Evolutionary conservation across 2,113 vertebrate species (phyloP).

Genomic region (Sardina pilchardus): DNA sequence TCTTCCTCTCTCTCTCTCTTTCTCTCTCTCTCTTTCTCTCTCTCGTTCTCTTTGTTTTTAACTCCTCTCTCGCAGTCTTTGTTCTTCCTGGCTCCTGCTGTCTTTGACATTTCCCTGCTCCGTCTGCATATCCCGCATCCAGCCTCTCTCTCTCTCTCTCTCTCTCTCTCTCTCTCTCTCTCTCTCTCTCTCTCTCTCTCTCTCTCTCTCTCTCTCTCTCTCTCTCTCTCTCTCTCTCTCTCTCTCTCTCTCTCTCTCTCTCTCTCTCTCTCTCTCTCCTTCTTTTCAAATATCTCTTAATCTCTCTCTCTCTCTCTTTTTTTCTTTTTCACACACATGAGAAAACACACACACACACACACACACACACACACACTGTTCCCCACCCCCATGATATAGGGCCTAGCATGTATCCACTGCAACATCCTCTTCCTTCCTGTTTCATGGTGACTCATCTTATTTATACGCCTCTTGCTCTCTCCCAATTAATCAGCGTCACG

Average conservation of each 20-base stretch:
- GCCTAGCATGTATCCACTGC: background rate
- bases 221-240: background rate
- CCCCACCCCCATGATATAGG: background rate
- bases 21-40: slow-evolving; percentile 4
- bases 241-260: background rate
- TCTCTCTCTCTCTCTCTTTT: slow-evolving; percentile 46
- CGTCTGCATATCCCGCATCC: too few relatives aligned
- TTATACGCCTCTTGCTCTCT: slow-evolving; percentile 22
- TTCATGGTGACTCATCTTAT: slow-evolving; percentile 14
- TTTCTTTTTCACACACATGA: slow-evolving; percentile 36
- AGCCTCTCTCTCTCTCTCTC: background rate
- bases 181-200: background rate
- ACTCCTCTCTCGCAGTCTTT: background rate
- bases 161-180: background rate
- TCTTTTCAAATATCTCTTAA: too few relatives aligned
- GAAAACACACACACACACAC: background rate
- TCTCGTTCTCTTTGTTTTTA: background rate
- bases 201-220: background rate
- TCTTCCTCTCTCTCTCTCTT: slow-evolving; percentile 56
- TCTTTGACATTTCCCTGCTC: background rate
- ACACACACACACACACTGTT: background rate
- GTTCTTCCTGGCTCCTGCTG: background rate
- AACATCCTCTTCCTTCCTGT: too few relatives aligned
- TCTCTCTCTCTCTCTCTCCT: background rate
- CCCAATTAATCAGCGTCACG: slow-evolving; percentile 32